Conservation (phyloP, 2,888 invertebrate genomes). For the Oscheius myriophilus region DNA sequence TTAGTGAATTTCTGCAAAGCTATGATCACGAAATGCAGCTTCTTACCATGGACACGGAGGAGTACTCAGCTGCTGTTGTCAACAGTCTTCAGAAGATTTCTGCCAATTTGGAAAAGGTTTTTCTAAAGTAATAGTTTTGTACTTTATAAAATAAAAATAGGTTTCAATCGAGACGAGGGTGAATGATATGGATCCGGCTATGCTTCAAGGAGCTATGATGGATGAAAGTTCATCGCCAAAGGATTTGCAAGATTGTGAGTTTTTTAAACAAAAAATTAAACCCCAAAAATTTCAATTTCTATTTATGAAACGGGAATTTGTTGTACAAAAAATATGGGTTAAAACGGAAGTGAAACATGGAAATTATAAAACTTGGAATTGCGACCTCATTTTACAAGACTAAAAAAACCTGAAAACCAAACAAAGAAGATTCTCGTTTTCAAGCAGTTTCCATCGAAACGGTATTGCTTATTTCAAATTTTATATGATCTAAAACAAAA, state of each 20-base stretch:
- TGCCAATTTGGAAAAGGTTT: constrained; percentile 48
- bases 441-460: no score
- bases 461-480: no score
- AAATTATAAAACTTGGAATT: no score
- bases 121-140: not conserved
- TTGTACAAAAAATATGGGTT: no score
- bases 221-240: constrained; percentile 35
- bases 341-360: no score
- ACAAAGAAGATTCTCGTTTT: no score
- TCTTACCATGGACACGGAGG: constrained; percentile 46
- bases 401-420: no score
- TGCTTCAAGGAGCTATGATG: constrained; percentile 32
- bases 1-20: constrained; percentile 80
- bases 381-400: no score
- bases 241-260: constrained; percentile 55
- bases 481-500: no score
- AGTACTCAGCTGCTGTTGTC: constrained; percentile 45
- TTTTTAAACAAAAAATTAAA: not conserved
- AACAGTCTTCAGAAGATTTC: constrained; percentile 49
- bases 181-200: constrained; percentile 45
- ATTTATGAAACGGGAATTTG: no score
- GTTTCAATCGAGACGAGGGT: constrained; percentile 36
- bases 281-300: not conserved
- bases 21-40: constrained; percentile 36
- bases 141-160: not conserved